Base-by-base conservation (phyloP, 2,888 invertebrate species). In the Allacma fusca region DNA sequence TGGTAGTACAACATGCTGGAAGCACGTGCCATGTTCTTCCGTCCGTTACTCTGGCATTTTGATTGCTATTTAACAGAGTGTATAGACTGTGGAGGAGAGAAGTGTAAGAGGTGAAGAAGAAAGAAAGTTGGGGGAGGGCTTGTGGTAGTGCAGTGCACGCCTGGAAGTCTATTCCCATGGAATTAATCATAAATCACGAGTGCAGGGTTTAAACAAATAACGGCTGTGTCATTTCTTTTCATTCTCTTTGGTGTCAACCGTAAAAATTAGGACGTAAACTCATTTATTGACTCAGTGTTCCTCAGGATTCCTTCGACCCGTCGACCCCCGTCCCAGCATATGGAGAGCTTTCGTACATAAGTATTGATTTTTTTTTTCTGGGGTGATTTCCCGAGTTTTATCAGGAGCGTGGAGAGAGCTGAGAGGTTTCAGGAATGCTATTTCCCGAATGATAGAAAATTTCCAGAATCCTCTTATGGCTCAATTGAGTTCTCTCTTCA, bases 161-260 rank as follows among this genome's bases (percentile, higher is more conserved):
- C 40, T 40, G 40, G 40, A 40, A 50, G 50, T 50, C 50, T 50
- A 50, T 62, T 62, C 24, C 26, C 24, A 4, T 62, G 26, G 62
- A 24, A 62, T 12, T 62, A 62, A 62, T 62, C 62, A 62, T 62
- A 62, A n/a, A 62, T 62, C 62, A 62, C 7, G 12, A 9, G 62
- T 19, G 23, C 62, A 62, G 1, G 62, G n/a, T 62, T 19, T 62
- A 62, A 62, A 62, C 62, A 62, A 62, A 62, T 62, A 62, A 62
- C n/a, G 5, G 23, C 24, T 24, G 2, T 16, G 23, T 24, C 62
- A 12, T 62, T 24, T 62, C 24, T 62, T 24, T 62, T 26, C 62
- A 24, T 62, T 62, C 62, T 62, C 24, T 24, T 1, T 12, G 62
- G 62, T 62, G 62, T 62, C 62, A 62, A 62, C 62, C 24, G 62